Evolutionary conservation across 2,797 vertebrate genomes (phyloP), one percentile per base, ranked within the genome.

Genomic region (Danio aesculapii): DNA sequence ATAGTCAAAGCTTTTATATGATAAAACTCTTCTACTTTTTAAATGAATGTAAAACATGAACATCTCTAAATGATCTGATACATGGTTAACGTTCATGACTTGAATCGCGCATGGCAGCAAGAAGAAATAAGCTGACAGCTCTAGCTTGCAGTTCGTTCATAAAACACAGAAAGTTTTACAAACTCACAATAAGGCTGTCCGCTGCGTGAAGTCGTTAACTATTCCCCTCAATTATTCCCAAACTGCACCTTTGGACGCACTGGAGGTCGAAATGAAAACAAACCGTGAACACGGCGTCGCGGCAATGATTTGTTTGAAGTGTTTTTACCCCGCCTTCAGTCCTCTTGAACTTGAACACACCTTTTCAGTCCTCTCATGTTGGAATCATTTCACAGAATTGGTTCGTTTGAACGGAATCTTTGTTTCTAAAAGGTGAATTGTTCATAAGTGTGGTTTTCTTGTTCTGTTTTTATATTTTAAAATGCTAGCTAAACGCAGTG

Each of bases 301-400:
- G 14, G 61, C 59, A 80, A 57, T 13, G 11, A n/a, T 73, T 73
- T 72, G 78, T 73, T 80, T 80, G 69, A 80, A 57, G 69, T 41
- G 43, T n/a, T 49, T 11, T 49, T 16, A 50, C 78, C 47, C 69
- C 78, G 59, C 78, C 78, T 73, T 47, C 57, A 6, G n/a, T 52
- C 47, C 67, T 11, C 47, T 10, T 14, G 53, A 69, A 61, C 46
- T 53, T 52, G 41, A 55, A 75, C 39, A 30, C 76, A 69, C 64
- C 46, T 59, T 67, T 46, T 14, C 6, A 58, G 16, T n/a, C 8
- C 13, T 9, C 0, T 1, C 0, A 8, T 6, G 46, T 59, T 39
- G 19, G 6, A 61, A 59, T 39, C 6, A 1, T 16, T 61, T 62
- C 0, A 53, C 10, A 44, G 57, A 79, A 30, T 71, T 53, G 57